Percentiles rank a stretch among this genome's conserved stretches.
Evolutionary conservation across 1,140 invertebrate genomes (phyloP).

Genomic region (Bombus waltoni): DNA sequence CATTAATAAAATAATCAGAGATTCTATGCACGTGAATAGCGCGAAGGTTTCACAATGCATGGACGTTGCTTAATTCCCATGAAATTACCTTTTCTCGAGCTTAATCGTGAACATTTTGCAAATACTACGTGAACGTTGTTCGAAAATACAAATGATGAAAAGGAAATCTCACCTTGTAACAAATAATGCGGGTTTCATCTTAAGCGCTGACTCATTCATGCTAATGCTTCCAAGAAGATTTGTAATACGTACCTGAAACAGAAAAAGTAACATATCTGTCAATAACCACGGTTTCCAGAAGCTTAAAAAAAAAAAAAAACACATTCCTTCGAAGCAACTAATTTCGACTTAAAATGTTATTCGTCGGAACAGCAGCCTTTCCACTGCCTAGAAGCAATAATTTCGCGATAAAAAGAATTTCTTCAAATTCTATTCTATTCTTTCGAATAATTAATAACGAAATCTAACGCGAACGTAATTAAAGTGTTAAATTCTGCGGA

Average conservation of each 20-base stretch:
- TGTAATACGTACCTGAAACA: conserved; percentile 8
- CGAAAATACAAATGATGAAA: not conserved
- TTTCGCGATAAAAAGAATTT: too few relatives aligned
- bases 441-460: too few relatives aligned
- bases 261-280: not conserved
- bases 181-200: not conserved
- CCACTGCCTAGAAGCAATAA: too few relatives aligned
- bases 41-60: not conserved
- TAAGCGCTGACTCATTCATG: not conserved
- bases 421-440: too few relatives aligned
- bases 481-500: too few relatives aligned
- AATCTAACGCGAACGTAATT: too few relatives aligned
- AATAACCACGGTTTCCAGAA: not conserved
- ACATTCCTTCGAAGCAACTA: not conserved
- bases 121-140: conserved; percentile 3
- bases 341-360: not conserved
- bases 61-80: too few relatives aligned
- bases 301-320: not conserved
- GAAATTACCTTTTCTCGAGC: not conserved
- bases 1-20: not conserved
- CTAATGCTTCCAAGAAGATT: conserved; percentile 14
- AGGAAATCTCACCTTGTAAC: conserved; percentile 25
- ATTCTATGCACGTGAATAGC: not conserved
- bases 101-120: not conserved
- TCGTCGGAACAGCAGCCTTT: too few relatives aligned